Evolutionary conservation across 2,113 vertebrate genomes (phyloP), one percentile per base, ranked within the genome.

Genomic region (Sialia sialis): DNA sequence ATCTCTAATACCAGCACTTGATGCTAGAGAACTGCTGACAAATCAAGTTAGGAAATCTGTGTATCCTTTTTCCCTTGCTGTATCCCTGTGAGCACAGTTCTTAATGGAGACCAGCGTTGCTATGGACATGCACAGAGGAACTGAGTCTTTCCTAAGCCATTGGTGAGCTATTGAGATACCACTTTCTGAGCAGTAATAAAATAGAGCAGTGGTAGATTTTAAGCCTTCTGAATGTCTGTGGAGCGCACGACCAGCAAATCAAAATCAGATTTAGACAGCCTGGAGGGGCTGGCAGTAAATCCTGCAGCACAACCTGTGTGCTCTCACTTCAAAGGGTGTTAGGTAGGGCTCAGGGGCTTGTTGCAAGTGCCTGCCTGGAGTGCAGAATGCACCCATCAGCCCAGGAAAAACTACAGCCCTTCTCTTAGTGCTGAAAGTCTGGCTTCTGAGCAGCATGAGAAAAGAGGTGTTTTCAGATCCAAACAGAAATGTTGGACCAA

Each of bases 271-370:
- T 85, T 87, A 87, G 93, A 59, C 29, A 66, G 38, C 78, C 81
- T 95, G 52, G 36, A 94, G 74, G 54, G 9, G 10, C 87, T 96
- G 58, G 76, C 84, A 85, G 67, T 94, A 80, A 83, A 94, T 91
- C 87, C 66, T 80, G 72, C 2, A 0, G 43, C 29, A 25, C 66
- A 49, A 19, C 74, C 62, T 83, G 27, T 43, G 73, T 64, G 63
- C 43, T 87, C 38, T 76, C 16, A 4, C 74, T 94, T 69, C 81
- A 83, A 39, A 69, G 66, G 15, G 16, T 74, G 29, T 80, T 73
- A 63, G 72, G 74, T 6, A 11, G 39, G 81, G 32, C 46, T 69
- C 60, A 77, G 63, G 38, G 73, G 38, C 38, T 85, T 38, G 32
- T 58, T 79, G 48, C 62, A 51, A 13, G 11, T 62, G 23, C 41